Conservation (phyloP, 2,113 vertebrate genomes). For the Larimichthys polyactis region DNA sequence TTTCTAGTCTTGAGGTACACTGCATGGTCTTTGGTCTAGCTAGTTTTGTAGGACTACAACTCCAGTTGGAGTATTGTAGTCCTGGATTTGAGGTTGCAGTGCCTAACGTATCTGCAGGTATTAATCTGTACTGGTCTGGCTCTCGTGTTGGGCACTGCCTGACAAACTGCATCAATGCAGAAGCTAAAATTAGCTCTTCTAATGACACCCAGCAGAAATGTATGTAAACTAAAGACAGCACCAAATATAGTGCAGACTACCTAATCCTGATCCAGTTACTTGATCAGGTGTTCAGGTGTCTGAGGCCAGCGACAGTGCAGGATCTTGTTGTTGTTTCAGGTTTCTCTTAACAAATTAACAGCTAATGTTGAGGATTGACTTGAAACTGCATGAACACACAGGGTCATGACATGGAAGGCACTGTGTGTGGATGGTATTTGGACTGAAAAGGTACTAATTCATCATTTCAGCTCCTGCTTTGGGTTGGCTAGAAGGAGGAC, state of each 20-base stretch:
- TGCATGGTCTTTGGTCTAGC: background rate
- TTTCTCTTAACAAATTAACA: background rate
- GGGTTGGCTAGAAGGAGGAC: background rate
- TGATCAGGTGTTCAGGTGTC: constrained; percentile 27
- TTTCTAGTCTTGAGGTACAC: background rate
- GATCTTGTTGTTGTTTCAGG: constrained; percentile 19
- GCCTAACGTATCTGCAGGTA: background rate
- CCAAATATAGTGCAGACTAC: constrained; percentile 77
- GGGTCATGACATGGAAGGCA: background rate
- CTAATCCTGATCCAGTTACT: constrained; percentile 75
- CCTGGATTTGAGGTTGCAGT: background rate
- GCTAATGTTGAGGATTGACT: background rate
- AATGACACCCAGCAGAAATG: constrained; percentile 69
- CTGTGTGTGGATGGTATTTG: background rate
- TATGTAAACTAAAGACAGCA: constrained; percentile 78
- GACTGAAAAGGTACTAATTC: background rate
- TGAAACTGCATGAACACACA: background rate
- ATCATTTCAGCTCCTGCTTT: background rate
- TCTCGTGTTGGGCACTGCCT: constrained; percentile 24
- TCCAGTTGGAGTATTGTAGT: background rate
- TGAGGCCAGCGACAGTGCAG: background rate
- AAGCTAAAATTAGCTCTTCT: constrained; percentile 82
- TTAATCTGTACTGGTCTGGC: constrained; percentile 15
- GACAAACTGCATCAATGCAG: constrained; percentile 68
- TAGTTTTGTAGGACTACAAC: too few species aligned